Percentiles rank a stretch among this genome's conserved stretches.
Conservation (phyloP, 2,797 vertebrate species). For the Chaetophractus vellerosus region DNA sequence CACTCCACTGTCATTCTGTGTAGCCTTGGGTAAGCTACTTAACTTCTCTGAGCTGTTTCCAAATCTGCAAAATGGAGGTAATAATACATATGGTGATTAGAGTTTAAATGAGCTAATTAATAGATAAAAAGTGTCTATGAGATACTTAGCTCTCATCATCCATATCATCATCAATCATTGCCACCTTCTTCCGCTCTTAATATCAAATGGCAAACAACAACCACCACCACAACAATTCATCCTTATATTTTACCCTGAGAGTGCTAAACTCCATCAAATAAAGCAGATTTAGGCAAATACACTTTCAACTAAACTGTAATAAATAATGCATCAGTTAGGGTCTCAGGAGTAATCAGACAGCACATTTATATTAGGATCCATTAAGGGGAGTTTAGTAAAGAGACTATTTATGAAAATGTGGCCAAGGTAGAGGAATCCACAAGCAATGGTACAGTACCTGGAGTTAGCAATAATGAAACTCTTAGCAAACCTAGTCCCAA, state of each 20-base stretch:
- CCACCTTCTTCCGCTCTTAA: neutral
- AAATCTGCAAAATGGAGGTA: neutral
- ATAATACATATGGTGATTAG: neutral
- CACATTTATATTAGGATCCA: neutral
- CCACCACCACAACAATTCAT: neutral
- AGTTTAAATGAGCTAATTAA: neutral
- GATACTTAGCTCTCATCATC: neutral
- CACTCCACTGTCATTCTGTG: neutral
- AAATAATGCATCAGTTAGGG: neutral
- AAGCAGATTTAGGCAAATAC: neutral
- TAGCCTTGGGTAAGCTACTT: neutral
- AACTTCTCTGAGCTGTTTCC: neutral
- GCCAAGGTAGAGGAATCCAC: neutral
- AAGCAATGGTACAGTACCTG: neutral
- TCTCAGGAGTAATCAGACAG: neutral
- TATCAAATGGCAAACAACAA: neutral
- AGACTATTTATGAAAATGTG: neutral
- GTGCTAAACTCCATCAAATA: constrained; percentile 15
- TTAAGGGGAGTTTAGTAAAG: neutral
- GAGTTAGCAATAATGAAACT: neutral
- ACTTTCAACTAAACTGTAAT: neutral
- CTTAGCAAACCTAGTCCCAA: neutral
- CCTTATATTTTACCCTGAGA: neutral
- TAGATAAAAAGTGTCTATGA: neutral
- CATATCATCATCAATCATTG: neutral